Conservation (phyloP, 1,140 invertebrate species). For the Zaprionus inermis region DNA sequence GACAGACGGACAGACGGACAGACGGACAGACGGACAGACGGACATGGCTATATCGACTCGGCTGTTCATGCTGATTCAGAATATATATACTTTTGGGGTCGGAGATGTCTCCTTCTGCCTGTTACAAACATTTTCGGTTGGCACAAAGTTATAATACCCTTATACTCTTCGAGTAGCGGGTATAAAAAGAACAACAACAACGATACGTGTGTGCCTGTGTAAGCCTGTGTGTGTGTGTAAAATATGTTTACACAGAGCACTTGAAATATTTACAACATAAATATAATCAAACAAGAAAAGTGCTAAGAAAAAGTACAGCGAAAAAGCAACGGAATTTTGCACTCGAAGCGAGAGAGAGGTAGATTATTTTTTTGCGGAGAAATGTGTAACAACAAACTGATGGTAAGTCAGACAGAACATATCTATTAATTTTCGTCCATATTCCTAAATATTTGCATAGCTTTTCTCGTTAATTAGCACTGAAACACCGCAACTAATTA, state of each 20-base stretch:
- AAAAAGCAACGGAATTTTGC: conserved; percentile 23
- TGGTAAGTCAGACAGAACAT: conserved; percentile 58
- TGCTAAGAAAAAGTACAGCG: conserved; percentile 51
- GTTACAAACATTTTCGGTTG: no score
- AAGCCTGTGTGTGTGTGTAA: conserved; percentile 44
- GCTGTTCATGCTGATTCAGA: no score
- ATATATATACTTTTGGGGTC: no score
- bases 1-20: no score
- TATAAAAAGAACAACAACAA: no score
- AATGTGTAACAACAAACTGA: conserved; percentile 78
- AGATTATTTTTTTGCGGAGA: conserved; percentile 75
- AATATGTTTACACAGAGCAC: conserved; percentile 59
- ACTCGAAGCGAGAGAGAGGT: conserved; percentile 33
- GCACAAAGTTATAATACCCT: no score
- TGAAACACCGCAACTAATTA: conserved; percentile 3
- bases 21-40: no score
- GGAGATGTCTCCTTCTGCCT: no score
- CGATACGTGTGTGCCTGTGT: conserved; percentile 23
- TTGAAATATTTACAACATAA: conserved; percentile 49
- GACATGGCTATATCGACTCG: no score
- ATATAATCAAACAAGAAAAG: conserved; percentile 46
- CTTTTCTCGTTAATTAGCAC: not conserved
- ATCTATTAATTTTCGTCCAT: not conserved
- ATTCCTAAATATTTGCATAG: conserved; percentile 4
- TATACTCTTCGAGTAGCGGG: no score